Base-by-base conservation (phyloP, 2,113 vertebrate genomes). In the Salvelinus namaycush region DNA sequence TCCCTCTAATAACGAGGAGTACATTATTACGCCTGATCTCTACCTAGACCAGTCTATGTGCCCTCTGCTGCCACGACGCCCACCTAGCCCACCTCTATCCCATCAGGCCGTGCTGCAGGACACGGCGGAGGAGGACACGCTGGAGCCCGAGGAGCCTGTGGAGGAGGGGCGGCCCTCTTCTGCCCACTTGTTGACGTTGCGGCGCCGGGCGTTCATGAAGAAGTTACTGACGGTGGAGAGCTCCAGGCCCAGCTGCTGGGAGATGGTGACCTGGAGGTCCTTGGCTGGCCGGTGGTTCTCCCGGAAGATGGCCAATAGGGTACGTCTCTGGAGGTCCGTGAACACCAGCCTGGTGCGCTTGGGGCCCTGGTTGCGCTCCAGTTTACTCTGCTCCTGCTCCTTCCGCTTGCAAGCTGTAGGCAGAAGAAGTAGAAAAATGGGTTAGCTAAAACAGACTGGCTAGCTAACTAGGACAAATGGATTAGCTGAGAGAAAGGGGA, bases 201-300 rank as follows among this genome's bases (percentile, higher is more conserved):
- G 93, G 68, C 95, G 92, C 44, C 95, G 94, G 49, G 95, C 94
- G 6, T 96, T 96, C 95, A 95, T 96, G 92, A 96, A 96, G 93
- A 96, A 96, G 89, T 96, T 96, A 92, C 94, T 95, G 80, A 96
- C 95, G 0, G 95, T 96, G 83, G 94, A 93, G 0, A 94, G 93
- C 92, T 95, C 94, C 79, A 96, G 91, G 83, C 95, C 95, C 72
- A 96, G 93, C 88, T 95, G 95, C 83, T 94, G 94, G 65, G 95
- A 93, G 76, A 96, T 95, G 89, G 94, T 95, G 86, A 95, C 85
- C 90, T 96, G 95, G 79, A 95, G 92, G 84, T 96, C 95, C 70
- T 95, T 95, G 91, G 93, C 90, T 0, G 93, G 93, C 31, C 90
- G 89, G 70, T 94, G 95, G 91, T 95, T 90, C 84, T 93, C 92